Base-by-base conservation (phyloP, 2,113 vertebrate species). In the Brienomyrus brachyistius region DNA sequence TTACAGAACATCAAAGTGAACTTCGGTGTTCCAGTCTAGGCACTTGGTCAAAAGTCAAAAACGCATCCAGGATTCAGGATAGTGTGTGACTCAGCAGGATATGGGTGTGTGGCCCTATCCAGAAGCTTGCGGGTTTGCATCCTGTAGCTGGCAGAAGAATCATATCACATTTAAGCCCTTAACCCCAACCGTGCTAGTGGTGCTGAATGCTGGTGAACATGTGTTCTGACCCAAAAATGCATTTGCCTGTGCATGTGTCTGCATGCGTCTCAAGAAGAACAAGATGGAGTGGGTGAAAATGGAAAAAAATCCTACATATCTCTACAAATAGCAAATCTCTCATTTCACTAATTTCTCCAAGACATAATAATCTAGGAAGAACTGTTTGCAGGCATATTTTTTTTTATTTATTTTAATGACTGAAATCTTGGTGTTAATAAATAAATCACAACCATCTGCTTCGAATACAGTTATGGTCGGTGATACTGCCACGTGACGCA, bases 401-500 rank as follows among this genome's bases (percentile, higher is more conserved):
- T 54, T 52, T 52, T 56, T 21, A 77, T 40, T 84, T 40, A 77
- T 40, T 84, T 40, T 45, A n/a, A 23, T 10, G 15, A 23, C 21
- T 84, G 43, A 84, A 84, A 43, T 45, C 45, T 47, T 48, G 45
- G 82, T 84, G 45, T 84, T 84, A 84, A 48, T 54, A 54, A 87
- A 87, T n/a, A 54, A 56, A 87, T n/a, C 51, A 54, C 31, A 89
- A 51, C 27, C 90, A 88, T 91, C 89, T 74, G 35, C 88, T 54
- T 54, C 91, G 90, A 85, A 91, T 54, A 31, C 50, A 86, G 85
- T 52, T 50, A 35, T 35, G 56, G 11, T 54, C 48, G 19, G 92
- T 91, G 91, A 93, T 92, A 93, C 92, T 94, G 92, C 21, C 82
- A 47, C 19, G 3, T 48, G 17, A 48, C 1, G 2, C 82, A 8